Evolutionary conservation across 1,140 invertebrate species (phyloP).

Genomic region (Caenorhabditis latens): DNA sequence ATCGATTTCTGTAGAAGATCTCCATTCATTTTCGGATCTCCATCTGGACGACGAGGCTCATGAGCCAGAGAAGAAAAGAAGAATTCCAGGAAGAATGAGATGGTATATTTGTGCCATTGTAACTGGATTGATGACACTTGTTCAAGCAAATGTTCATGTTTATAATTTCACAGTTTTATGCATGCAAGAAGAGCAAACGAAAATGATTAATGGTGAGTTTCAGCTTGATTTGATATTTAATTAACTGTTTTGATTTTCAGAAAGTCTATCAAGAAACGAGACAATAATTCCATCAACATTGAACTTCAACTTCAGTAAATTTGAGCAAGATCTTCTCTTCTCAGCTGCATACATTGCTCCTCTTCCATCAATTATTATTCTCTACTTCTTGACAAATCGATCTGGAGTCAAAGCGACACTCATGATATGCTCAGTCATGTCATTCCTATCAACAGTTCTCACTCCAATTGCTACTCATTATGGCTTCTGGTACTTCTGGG

Average conservation of each 20-base stretch:
- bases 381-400: constrained; percentile 30
- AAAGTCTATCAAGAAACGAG: constrained; percentile 21
- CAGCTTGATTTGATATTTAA: background rate
- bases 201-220: constrained; percentile 20
- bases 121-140: constrained; percentile 15
- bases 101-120: constrained; percentile 42
- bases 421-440: constrained; percentile 20
- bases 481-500: constrained; percentile 34
- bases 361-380: constrained; percentile 11
- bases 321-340: constrained; percentile 38
- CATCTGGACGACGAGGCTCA: background rate
- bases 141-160: constrained; percentile 39
- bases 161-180: constrained; percentile 39
- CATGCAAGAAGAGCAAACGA: constrained; percentile 39
- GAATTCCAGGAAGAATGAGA: constrained; percentile 14
- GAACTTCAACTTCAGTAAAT: constrained; percentile 29
- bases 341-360: constrained; percentile 47
- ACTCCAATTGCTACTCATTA: constrained; percentile 33
- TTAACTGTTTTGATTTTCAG: background rate
- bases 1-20: constrained; percentile 44
- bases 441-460: constrained; percentile 26
- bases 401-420: constrained; percentile 43
- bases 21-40: constrained; percentile 3
- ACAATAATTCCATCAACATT: background rate
- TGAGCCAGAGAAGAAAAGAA: background rate